Percentiles rank a stretch among this genome's conserved stretches.
These are phyloP conservation scores for Drosophila lutescens DNA, from an alignment of 2,888 invertebrate species.

Conservation along the genomic window DNA sequence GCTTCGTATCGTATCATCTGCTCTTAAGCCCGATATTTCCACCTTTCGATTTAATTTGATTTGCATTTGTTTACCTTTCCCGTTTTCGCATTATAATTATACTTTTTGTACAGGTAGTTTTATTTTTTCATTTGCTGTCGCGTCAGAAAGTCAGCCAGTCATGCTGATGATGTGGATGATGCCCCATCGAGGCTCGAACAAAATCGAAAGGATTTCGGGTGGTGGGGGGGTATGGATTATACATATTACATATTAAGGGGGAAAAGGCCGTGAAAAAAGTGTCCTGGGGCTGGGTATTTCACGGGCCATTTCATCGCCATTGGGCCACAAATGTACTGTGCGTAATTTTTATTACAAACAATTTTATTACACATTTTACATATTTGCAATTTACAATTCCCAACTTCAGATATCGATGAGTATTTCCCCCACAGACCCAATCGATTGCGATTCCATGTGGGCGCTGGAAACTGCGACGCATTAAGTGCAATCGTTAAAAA, in stretches of 20 bases:
- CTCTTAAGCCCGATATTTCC: slow-evolving; percentile 2
- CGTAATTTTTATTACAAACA: slow-evolving; percentile 75
- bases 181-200: slow-evolving; percentile 54
- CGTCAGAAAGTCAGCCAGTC: slow-evolving; percentile 57
- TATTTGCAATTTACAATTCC: slow-evolving; percentile 36
- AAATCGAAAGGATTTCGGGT: background rate
- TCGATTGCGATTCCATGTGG: slow-evolving; percentile 34
- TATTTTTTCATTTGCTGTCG: slow-evolving; percentile 15
- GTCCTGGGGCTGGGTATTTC: slow-evolving; percentile 40
- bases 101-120: slow-evolving; percentile 6
- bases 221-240: background rate
- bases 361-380: slow-evolving; percentile 57
- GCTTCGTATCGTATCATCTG: background rate
- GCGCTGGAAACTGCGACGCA: slow-evolving; percentile 50
- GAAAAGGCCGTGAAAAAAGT: background rate
- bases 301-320: slow-evolving; percentile 61
- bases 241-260: background rate
- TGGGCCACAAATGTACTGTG: slow-evolving; percentile 69
- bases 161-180: slow-evolving; percentile 49
- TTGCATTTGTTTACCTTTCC: slow-evolving; percentile 68
- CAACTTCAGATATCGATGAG: background rate
- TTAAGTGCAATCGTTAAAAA: slow-evolving; percentile 69
- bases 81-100: slow-evolving; percentile 39
- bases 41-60: slow-evolving; percentile 53
- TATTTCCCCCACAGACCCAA: slow-evolving; percentile 5